Base-by-base conservation (phyloP, 2,113 vertebrate genomes). In the Todiramphus chloris region DNA sequence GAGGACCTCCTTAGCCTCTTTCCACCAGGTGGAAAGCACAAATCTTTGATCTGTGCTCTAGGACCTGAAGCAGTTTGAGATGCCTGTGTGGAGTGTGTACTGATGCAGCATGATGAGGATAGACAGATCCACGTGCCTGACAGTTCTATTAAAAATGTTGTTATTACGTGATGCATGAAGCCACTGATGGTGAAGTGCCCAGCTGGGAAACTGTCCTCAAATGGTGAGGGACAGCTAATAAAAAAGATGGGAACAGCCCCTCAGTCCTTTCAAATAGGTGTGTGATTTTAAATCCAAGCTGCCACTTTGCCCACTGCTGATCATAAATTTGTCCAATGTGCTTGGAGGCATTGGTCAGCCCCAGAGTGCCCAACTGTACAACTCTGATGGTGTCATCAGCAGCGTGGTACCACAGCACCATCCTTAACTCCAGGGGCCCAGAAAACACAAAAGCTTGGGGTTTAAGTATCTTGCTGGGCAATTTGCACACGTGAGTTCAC, bases 271-370 rank as follows among this genome's bases (percentile, higher is more conserved):
- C 55, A 84, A 58, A 68, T 0, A 72, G 62, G 43, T 2, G 0
- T 15, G 14, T 58, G 39, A 60, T 79, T 95, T 87, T 60, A 94
- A 91, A 78, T 60, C 56, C 82, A 64, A 89, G 39, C 73, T 70
- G 37, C 56, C 66, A 27, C 41, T 86, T 91, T 66, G 28, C 44
- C 76, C 41, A 39, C 56, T 83, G 76, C 39, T 78, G 89, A 13
- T 72, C 11, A 30, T 31, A 46, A 41, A 67, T 62, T 33, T 43
- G 13, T 28, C 43, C 41, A 18, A 2, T 25, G 48, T 41, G 28
- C 24, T 44, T 88, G 58, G 11, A 81, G 39, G 8, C 20, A 13
- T 1, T 33, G 51, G 33, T 55, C 69, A 67, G 0, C 43, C 12
- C 18, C 58, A 50, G 37, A 37, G 51, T 14, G 20, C 20, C n/a